Conservation (phyloP, 2,797 vertebrate species). For the Antrozous pallidus region DNA sequence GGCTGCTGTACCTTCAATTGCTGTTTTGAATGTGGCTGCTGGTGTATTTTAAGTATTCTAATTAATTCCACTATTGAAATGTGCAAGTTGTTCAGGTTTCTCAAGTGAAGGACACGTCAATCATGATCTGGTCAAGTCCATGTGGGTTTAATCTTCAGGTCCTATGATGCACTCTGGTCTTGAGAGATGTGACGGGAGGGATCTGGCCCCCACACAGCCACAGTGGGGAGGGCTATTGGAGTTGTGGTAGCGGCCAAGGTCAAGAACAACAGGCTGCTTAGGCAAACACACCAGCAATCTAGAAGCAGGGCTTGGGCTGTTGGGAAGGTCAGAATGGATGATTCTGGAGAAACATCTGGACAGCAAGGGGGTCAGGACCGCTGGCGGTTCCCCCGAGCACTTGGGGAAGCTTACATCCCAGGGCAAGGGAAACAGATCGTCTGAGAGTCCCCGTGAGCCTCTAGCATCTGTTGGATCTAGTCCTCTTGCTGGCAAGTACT, state of each 20-base stretch:
- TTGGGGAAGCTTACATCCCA: background rate
- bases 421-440: background rate
- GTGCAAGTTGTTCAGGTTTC: background rate
- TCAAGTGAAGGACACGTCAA: constrained; percentile 18
- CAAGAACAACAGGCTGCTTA: background rate
- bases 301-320: background rate
- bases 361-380: background rate
- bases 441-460: background rate
- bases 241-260: background rate
- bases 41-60: constrained; percentile 51
- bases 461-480: background rate
- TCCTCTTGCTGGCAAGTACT: too few relatives aligned
- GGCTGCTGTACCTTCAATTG: background rate
- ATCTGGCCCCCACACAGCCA: background rate
- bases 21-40: constrained; percentile 33
- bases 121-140: background rate
- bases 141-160: background rate
- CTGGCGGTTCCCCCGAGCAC: background rate
- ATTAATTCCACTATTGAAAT: constrained; percentile 64
- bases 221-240: background rate
- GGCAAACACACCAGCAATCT: background rate
- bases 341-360: background rate
- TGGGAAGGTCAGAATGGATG: background rate
- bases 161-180: background rate
- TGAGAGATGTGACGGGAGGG: background rate